Evolutionary conservation across 37 sponge, comb jelly and placozoan genomes (phyloP).

Genomic region (Chondrilla cf. caribensis): DNA sequence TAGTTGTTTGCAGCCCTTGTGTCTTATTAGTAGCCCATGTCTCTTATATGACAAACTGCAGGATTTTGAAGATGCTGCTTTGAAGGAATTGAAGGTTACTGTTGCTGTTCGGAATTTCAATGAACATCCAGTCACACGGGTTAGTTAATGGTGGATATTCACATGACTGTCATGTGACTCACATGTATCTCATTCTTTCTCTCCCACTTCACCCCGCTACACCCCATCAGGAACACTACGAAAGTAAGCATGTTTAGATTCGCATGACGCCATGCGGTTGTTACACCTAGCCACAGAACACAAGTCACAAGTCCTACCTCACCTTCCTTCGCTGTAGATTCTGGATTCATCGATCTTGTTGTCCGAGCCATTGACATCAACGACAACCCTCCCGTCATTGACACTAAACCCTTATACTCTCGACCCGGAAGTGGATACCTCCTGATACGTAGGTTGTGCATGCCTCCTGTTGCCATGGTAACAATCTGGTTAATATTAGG

Average conservation of each 20-base stretch:
- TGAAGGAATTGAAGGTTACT: background rate
- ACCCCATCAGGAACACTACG: background rate
- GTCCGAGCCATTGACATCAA: constrained; percentile 3
- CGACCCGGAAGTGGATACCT: constrained; percentile 3
- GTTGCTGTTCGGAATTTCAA: constrained; percentile 7
- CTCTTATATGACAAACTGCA: too few relatives aligned
- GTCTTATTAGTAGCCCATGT: too few relatives aligned
- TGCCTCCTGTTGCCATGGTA: too few relatives aligned
- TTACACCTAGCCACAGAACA: background rate
- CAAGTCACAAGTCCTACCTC: too few relatives aligned
- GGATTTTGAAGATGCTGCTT: background rate
- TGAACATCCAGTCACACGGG: too few relatives aligned
- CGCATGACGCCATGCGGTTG: background rate
- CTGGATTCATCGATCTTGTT: background rate
- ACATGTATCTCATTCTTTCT: background rate
- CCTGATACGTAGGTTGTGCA: constrained; percentile 9
- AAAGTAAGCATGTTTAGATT: background rate
- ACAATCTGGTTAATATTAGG: too few relatives aligned
- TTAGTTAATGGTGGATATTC: background rate
- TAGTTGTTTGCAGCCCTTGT: too few relatives aligned
- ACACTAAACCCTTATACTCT: background rate
- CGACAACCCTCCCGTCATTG: constrained; percentile 7
- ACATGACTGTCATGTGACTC: background rate
- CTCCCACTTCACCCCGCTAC: too few relatives aligned
- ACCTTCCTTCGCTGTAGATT: too few relatives aligned